phyloP scores from a whole-genome alignment of 2,797 vertebrate genomes.

The Artibeus lituratus region DNA sequence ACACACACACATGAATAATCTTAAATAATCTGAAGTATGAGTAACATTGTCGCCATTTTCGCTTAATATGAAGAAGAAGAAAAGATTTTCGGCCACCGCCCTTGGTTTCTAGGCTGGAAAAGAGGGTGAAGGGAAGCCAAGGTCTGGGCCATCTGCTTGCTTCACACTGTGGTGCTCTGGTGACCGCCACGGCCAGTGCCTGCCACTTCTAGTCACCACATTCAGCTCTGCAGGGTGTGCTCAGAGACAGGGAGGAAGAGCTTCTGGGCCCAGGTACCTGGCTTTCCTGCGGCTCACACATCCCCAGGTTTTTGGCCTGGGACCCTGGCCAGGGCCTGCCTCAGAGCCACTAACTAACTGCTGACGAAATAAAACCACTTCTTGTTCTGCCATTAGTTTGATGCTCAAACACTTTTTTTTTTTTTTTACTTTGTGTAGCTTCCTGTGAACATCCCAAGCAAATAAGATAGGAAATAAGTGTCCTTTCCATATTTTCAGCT shows the following conservation, averaged over 20 bases:
- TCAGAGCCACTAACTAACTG: slow-evolving; percentile 79
- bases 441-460: slow-evolving; percentile 74
- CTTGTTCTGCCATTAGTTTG: slow-evolving; percentile 81
- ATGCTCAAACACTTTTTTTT: slow-evolving; percentile 65
- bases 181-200: neutral
- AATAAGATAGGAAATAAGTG: neutral
- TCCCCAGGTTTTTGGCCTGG: slow-evolving; percentile 74
- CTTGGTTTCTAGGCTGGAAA: neutral
- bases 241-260: neutral
- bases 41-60: neutral
- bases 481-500: neutral
- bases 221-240: neutral
- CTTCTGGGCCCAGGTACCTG: slow-evolving; percentile 74
- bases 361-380: slow-evolving; percentile 76
- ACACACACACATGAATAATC: neutral
- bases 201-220: accelerated
- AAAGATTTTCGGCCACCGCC: neutral
- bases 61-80: neutral
- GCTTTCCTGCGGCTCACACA: slow-evolving; percentile 75
- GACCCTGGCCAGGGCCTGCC: slow-evolving; percentile 75
- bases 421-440: slow-evolving; percentile 77
- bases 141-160: neutral
- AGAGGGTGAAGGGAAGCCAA: neutral
- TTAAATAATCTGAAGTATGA: neutral
- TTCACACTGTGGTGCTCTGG: neutral